Conservation (phyloP, 1,140 invertebrate genomes). For the Neuroterus valhalla region DNA sequence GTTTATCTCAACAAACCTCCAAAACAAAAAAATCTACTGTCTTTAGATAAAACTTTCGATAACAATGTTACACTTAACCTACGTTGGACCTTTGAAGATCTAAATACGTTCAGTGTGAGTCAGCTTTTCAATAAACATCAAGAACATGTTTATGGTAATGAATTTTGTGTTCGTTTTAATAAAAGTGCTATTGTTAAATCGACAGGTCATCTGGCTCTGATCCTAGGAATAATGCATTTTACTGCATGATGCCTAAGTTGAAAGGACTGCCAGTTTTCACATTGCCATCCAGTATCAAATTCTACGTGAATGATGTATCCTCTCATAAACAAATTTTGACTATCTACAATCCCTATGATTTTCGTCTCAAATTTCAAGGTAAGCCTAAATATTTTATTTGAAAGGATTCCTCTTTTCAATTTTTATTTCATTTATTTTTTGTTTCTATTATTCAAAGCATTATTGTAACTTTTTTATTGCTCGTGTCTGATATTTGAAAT, state of each 20-base stretch:
- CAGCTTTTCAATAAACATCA: slow-evolving; percentile 19
- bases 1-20: background rate
- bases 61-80: background rate
- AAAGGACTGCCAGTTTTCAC: slow-evolving; percentile 84
- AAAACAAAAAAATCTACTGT: background rate
- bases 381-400: slow-evolving; percentile 49
- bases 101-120: background rate
- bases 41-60: background rate
- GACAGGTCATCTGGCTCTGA: background rate
- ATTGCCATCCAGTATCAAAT: slow-evolving; percentile 85
- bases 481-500: no score
- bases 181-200: slow-evolving; percentile 1
- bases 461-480: no score
- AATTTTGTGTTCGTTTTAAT: background rate
- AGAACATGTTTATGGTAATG: background rate
- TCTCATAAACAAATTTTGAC: slow-evolving; percentile 89
- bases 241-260: slow-evolving; percentile 14
- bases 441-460: background rate
- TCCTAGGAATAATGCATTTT: background rate
- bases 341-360: slow-evolving; percentile 92
- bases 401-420: no score
- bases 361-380: slow-evolving; percentile 91
- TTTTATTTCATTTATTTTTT: background rate
- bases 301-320: slow-evolving; percentile 85
- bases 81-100: background rate